Evolutionary conservation across 2,113 vertebrate genomes (phyloP), one percentile per base, ranked within the genome.

Genomic region (Centrocercus urophasianus): DNA sequence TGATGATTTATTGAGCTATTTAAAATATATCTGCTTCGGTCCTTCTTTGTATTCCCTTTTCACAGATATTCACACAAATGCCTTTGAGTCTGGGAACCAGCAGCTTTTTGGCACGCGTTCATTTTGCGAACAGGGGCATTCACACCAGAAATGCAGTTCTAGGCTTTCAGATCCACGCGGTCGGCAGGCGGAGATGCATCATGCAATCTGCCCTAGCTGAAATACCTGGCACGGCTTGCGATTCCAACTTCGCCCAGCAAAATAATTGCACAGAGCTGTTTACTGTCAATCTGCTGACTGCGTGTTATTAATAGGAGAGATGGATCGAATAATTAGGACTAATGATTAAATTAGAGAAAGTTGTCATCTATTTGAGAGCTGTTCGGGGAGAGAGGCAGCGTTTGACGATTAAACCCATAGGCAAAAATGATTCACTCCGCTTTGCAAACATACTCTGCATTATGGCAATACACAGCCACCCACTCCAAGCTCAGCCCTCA

Each of bases 321-420:
- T 79, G 81, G 86, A 91, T 67, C 59, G 83, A 96, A 95, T 95
- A 96, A 96, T 96, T 95, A 92, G 77, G 88, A 82, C 63, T 88
- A 95, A 95, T 93, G 83, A 91, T 73, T 96, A 90, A 85, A 92
- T 87, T 93, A 88, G 74, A 66, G 82, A 93, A 91, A 91, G 76
- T 93, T 95, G 87, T 95, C 88, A 86, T 83, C 72, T 93, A 24
- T 77, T 95, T 69, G n/a, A 63, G 65, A 95, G 76, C 32, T 73
- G 66, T 95, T 93, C 93, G 43, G 30, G 64, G 72, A 83, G 88
- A 86, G 63, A 89, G 47, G 42, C 64, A 64, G 82, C 9, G 4
- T 77, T 91, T 54, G 83, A 74, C 52, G 74, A 88, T 93, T 93
- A 93, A 91, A 94, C 66, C 40, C 54, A 79, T 47, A 57, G 42